phyloP scores from a whole-genome alignment of 35 echinoderm and acorn worm genomes.

The Stichopus chloronotus region DNA sequence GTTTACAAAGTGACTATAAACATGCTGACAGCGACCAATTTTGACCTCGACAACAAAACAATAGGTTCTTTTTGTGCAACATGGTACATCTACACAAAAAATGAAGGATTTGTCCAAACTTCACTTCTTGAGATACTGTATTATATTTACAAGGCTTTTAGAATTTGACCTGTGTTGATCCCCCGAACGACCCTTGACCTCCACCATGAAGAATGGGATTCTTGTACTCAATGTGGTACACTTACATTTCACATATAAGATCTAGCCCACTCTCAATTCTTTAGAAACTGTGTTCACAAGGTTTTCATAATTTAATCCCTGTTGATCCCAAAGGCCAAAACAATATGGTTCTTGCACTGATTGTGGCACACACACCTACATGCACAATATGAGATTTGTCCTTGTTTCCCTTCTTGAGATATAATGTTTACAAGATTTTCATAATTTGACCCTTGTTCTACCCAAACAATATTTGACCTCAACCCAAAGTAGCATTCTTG shows the following conservation, averaged over 20 bases:
- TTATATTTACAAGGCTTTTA: background rate
- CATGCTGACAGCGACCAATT: too few species aligned
- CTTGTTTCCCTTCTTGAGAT: background rate
- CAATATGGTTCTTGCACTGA: slow-evolving; percentile 5
- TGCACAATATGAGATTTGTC: background rate
- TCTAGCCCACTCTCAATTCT: background rate
- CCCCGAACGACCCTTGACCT: slow-evolving; percentile 18
- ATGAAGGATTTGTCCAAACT: background rate
- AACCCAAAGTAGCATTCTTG: background rate
- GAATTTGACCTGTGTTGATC: background rate
- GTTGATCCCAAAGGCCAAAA: background rate
- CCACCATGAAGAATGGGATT: background rate
- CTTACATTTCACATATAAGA: background rate
- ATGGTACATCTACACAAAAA: background rate
- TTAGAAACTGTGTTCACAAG: background rate
- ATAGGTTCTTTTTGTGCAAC: background rate
- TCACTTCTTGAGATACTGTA: background rate
- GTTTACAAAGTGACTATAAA: too few species aligned
- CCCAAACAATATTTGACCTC: background rate
- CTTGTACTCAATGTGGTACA: background rate
- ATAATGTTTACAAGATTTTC: background rate
- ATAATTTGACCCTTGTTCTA: background rate
- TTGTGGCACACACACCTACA: background rate
- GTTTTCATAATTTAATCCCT: background rate
- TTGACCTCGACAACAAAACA: background rate